These are phyloP conservation scores for Glyphotaelius pellucidus DNA, from an alignment of 2,888 invertebrate genomes.

Conservation along the genomic window DNA sequence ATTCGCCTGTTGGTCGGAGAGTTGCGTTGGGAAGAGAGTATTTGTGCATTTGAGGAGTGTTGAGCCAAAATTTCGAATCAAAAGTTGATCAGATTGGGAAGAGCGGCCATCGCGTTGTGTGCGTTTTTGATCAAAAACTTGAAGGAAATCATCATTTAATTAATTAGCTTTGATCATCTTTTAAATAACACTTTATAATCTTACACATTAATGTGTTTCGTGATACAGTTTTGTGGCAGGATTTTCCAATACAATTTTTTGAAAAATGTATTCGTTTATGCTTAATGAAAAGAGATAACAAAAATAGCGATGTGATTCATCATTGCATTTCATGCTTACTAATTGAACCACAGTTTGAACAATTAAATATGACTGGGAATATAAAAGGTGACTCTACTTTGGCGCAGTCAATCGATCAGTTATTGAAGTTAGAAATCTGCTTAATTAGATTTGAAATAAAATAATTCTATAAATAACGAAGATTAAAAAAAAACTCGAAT, in stretches of 20 bases:
- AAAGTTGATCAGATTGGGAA: too few species aligned
- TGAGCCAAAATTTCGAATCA: too few species aligned
- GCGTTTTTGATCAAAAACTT: neutral
- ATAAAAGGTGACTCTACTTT: neutral
- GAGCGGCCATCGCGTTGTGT: neutral
- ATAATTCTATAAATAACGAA: neutral
- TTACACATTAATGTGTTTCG: constrained; percentile 30
- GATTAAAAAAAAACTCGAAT: neutral
- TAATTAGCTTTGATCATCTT: neutral
- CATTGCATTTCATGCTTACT: neutral
- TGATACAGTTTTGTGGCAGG: constrained; percentile 65
- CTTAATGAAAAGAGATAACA: neutral
- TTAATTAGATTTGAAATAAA: neutral
- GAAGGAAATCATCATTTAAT: neutral
- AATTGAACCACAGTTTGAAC: neutral
- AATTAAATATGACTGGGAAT: neutral
- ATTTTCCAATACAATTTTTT: constrained; percentile 65
- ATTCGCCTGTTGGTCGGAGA: too few species aligned
- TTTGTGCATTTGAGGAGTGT: too few species aligned
- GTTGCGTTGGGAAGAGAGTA: too few species aligned
- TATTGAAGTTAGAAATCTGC: neutral
- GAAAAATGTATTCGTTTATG: constrained; percentile 64
- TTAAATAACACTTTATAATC: neutral
- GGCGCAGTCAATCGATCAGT: neutral
- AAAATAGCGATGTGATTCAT: neutral